Percentiles rank a stretch among this genome's conserved stretches.
phyloP scores from a whole-genome alignment of 1,140 invertebrate species.

The Batillaria attramentaria region DNA sequence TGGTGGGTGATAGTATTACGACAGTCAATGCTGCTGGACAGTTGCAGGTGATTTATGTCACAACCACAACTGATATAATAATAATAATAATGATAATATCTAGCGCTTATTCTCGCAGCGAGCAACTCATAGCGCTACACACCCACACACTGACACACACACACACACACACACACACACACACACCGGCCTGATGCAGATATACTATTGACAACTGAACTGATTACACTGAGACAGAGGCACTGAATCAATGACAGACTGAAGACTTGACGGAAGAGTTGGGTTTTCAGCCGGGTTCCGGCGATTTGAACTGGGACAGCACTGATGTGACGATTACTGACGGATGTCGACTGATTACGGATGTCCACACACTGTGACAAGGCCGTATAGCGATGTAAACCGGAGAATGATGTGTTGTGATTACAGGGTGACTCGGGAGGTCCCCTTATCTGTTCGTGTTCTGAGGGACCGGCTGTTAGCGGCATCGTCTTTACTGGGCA shows the following conservation, averaged over 20 bases:
- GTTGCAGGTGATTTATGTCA: background rate
- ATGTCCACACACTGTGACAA: constrained; percentile 7
- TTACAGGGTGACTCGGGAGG: too few species aligned
- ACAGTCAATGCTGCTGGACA: too few species aligned
- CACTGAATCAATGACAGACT: background rate
- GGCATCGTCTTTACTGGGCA: too few species aligned
- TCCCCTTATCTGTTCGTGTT: too few species aligned
- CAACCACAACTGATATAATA: background rate
- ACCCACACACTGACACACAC: background rate
- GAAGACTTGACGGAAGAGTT: too few species aligned
- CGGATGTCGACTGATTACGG: background rate
- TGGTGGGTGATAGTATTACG: too few species aligned
- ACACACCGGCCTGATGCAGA: background rate
- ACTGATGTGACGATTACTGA: background rate
- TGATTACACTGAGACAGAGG: too few species aligned
- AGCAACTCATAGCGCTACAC: background rate
- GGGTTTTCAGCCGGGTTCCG: too few species aligned
- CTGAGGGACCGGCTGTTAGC: too few species aligned
- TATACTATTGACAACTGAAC: too few species aligned
- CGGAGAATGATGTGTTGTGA: too few species aligned
- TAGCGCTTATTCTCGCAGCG: background rate
- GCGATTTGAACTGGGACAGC: background rate
- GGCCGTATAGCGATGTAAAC: too few species aligned
- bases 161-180: constrained; percentile 4
- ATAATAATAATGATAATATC: background rate